Percentiles rank a stretch among this genome's conserved stretches.
Evolutionary conservation across 2,797 vertebrate species (phyloP).

Genomic region (Muscicapa comitata): DNA sequence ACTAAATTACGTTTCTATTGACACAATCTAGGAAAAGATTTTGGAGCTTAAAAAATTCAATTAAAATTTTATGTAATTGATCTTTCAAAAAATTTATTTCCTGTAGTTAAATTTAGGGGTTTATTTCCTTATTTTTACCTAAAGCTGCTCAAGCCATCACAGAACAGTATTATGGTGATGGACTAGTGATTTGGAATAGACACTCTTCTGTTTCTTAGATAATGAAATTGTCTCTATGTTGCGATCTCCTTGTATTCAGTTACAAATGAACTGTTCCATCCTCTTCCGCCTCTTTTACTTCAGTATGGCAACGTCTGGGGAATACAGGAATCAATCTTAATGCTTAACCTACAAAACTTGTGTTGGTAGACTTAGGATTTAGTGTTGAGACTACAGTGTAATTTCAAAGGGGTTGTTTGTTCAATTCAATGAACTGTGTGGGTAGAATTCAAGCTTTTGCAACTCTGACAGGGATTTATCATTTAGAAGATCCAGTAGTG

Average conservation of each 20-base stretch:
- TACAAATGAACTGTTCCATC: not conserved
- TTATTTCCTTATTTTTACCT: not conserved
- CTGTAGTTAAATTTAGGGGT: not conserved
- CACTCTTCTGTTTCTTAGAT: not conserved
- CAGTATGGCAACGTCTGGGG: not conserved
- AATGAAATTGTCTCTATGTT: fast-evolving
- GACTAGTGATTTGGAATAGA: not conserved
- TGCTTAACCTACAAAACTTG: not conserved
- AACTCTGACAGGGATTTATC: not conserved
- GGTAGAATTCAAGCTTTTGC: not conserved
- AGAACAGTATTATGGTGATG: not conserved
- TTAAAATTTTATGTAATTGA: not conserved
- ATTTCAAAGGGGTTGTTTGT: not conserved
- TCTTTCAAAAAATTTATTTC: not conserved
- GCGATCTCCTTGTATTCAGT: not conserved
- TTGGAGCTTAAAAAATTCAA: not conserved
- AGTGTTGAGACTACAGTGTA: not conserved
- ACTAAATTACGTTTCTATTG: not conserved
- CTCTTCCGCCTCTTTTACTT: not conserved
- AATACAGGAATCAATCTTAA: not conserved
- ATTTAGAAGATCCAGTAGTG: not conserved
- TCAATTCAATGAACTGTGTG: not conserved
- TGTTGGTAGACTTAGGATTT: not conserved
- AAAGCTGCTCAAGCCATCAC: not conserved
- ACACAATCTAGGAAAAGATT: not conserved